These are phyloP conservation scores for Musca domestica DNA, from an alignment of 1,140 invertebrate species.

Conservation along the genomic window DNA sequence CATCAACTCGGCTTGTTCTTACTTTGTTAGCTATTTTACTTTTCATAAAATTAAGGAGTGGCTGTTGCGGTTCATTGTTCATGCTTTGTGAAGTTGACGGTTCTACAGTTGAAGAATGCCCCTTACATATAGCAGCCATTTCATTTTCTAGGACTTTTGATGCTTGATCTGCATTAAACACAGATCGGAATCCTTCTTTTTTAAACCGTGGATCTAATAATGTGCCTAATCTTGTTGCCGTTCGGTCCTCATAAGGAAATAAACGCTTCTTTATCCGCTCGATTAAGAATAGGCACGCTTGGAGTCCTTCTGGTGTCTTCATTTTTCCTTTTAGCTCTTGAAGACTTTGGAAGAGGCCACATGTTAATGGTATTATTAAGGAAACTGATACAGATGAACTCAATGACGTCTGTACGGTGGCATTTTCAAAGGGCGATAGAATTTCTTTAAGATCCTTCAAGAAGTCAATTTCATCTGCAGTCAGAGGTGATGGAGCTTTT, in stretches of 20 bases:
- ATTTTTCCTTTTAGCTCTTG: neutral
- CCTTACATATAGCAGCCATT: neutral
- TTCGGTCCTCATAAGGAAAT: constrained; percentile 1
- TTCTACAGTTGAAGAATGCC: too few species aligned
- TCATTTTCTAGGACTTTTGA: neutral
- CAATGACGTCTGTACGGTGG: neutral
- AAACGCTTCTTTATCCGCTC: neutral
- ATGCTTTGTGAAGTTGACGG: too few species aligned
- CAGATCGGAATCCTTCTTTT: neutral
- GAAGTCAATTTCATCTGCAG: neutral
- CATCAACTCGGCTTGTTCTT: too few species aligned
- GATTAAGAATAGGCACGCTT: neutral
- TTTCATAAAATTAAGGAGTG: too few species aligned
- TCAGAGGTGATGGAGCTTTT: neutral
- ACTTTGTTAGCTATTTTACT: too few species aligned
- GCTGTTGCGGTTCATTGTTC: too few species aligned
- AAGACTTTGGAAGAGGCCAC: neutral
- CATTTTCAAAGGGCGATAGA: neutral
- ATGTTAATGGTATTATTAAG: neutral
- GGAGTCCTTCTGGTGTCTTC: neutral
- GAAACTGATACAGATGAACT: neutral
- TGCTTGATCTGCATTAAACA: neutral
- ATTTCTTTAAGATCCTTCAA: neutral
- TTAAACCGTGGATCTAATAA: neutral
- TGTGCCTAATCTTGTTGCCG: neutral